Base-by-base conservation (phyloP, 2,113 vertebrate species). In the Rousettus leschenaultii region DNA sequence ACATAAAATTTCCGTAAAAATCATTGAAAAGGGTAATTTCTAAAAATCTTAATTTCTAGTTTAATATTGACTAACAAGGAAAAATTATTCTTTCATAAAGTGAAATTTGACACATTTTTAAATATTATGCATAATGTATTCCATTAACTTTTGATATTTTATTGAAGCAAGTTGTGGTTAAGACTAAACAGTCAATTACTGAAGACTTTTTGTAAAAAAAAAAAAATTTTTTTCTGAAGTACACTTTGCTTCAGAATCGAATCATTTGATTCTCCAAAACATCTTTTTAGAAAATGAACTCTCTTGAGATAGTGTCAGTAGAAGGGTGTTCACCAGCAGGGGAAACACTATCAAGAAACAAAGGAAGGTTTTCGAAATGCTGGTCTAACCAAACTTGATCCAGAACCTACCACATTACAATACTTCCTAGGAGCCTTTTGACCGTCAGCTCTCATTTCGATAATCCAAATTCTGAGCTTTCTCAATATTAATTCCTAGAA, bases 201-300 rank as follows among this genome's bases (percentile, higher is more conserved):
- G 57, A 66, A 92, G 90, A 18, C 38, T 53, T 53, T 19, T 61
- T 13, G 10, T 22, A 45, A 59, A 79, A 59, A 59, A 68, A 16
- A 16, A 48, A 45, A 45, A 45, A 2, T 14, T 55, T 19, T 73
- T 61, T 77, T 48, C 40, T 21, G 73, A 87, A 61, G 51, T 80
- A 43, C 28, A 85, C 24, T 77, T 94, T 51, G 28, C 26, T 95
- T 97, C 85, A 70, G 73, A 93, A 87, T 40, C 33, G 30, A 86
- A 84, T 33, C 35, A 59, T 21, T 24, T 30, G 16, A 38, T 53
- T 53, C 77, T 71, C 43, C 21, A 68, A 66, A 77, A 86, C 66
- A 30, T 7, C 18, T 35, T 66, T 86, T 66, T 30, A 61, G 40
- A 43, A 89, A 94, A 74, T 45, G 26, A 87, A 51, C 57, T 45